Percentiles rank a stretch among this genome's conserved stretches.
Evolutionary conservation across 2,888 invertebrate species (phyloP).

Genomic region (Cheilosia pagana): DNA sequence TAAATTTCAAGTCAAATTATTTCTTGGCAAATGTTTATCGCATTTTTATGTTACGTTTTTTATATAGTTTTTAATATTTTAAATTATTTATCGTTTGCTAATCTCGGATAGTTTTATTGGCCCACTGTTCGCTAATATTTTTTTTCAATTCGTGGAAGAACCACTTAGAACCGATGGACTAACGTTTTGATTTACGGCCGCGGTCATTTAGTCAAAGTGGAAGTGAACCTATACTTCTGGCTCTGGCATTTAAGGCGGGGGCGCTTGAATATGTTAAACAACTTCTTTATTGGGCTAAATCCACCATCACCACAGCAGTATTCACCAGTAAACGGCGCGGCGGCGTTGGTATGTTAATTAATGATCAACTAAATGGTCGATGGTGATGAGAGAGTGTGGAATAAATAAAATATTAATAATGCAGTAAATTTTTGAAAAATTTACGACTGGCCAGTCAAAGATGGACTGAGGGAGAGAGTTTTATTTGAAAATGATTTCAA

Average conservation of each 20-base stretch:
- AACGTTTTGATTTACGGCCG: constrained; percentile 34
- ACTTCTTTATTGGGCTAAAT: constrained; percentile 39
- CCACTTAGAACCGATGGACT: constrained; percentile 3
- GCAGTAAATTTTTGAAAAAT: constrained; percentile 13
- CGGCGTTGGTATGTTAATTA: constrained; percentile 52
- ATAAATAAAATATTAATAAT: constrained; percentile 38
- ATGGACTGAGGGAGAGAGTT: constrained; percentile 4
- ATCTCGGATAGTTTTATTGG: constrained; percentile 39
- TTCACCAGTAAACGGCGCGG: constrained; percentile 24
- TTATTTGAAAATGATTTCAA: constrained; percentile 14
- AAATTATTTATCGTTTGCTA: constrained; percentile 35
- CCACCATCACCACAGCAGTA: background rate
- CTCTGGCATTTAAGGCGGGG: constrained; percentile 33
- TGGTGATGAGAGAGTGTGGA: constrained; percentile 52
- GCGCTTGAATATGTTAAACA: constrained; percentile 54
- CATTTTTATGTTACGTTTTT: constrained; percentile 22
- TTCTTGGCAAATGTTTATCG: constrained; percentile 48
- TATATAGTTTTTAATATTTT: constrained; percentile 6
- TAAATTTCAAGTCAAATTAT: constrained; percentile 48
- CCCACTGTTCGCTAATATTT: constrained; percentile 5
- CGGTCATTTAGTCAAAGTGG: background rate
- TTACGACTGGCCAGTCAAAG: constrained; percentile 9
- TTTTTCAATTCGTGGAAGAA: constrained; percentile 4
- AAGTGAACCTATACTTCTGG: constrained; percentile 3
- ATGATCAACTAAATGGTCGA: constrained; percentile 48